Evolutionary conservation across 1,140 invertebrate genomes (phyloP).

Genomic region (Trissolcus basalis): DNA sequence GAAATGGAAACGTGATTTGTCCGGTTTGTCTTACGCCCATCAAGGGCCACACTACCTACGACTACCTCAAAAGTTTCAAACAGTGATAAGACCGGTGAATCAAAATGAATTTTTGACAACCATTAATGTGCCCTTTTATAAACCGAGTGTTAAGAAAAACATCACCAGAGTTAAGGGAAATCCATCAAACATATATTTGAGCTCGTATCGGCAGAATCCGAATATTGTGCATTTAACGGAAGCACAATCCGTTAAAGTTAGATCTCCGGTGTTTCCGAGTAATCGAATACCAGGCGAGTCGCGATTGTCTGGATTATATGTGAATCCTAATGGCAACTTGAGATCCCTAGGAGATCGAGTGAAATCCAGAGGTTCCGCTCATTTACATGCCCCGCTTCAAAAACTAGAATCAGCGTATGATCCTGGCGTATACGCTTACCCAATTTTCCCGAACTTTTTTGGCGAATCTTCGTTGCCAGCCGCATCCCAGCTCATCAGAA

Average conservation of each 20-base stretch:
- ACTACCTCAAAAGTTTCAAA: slow-evolving; percentile 6
- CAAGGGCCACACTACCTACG: slow-evolving; percentile 4
- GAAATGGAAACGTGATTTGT: slow-evolving; percentile 38
- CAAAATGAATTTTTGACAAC: neutral
- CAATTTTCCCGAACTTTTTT: slow-evolving; percentile 23
- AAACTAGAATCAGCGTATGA: slow-evolving; percentile 23
- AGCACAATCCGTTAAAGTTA: slow-evolving; percentile 11
- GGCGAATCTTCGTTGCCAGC: slow-evolving; percentile 10
- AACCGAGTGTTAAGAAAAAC: neutral
- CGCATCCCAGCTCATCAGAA: slow-evolving; percentile 20
- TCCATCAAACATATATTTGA: neutral
- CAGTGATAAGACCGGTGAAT: slow-evolving; percentile 14
- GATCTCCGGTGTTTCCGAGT: slow-evolving; percentile 21
- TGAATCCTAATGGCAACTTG: slow-evolving; percentile 7
- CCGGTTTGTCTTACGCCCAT: slow-evolving; percentile 8
- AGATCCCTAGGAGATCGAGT: slow-evolving; percentile 3
- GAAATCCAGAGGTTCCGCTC: slow-evolving; percentile 4
- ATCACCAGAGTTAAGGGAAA: neutral
- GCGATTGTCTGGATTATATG: slow-evolving; percentile 17
- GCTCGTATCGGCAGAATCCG: slow-evolving; percentile 11
- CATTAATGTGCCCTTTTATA: neutral
- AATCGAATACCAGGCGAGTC: slow-evolving; percentile 22
- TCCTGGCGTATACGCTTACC: slow-evolving; percentile 7
- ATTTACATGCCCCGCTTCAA: slow-evolving; percentile 15
- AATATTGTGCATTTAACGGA: slow-evolving; percentile 33